phyloP scores from a whole-genome alignment of 2,888 invertebrate genomes.

The Dioctria rufipes region DNA sequence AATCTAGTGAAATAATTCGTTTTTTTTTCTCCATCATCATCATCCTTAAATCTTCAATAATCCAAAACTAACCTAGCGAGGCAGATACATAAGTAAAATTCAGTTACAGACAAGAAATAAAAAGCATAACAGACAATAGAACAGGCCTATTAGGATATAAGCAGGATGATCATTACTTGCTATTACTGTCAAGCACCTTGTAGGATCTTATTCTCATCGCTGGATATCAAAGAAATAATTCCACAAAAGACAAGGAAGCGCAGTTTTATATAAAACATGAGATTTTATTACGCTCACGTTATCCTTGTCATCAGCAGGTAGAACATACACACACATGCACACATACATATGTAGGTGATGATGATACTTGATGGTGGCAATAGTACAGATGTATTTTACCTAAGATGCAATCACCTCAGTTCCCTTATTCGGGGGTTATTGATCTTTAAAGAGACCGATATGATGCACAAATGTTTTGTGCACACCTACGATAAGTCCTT shows the following conservation, averaged over 20 bases:
- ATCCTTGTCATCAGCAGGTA: background rate
- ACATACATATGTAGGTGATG: background rate
- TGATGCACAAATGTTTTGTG: slow-evolving; percentile 3
- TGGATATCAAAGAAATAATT: slow-evolving; percentile 19
- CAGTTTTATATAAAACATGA: slow-evolving; percentile 26
- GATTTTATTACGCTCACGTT: slow-evolving; percentile 27
- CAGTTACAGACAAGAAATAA: background rate
- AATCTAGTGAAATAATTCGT: no score
- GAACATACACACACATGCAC: background rate
- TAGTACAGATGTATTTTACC: background rate
- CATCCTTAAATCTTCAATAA: no score
- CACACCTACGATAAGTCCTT: background rate
- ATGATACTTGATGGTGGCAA: no score
- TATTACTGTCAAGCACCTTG: no score
- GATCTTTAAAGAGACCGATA: slow-evolving; percentile 16
- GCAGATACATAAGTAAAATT: no score
- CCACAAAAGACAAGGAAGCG: slow-evolving; percentile 37
- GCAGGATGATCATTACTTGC: background rate
- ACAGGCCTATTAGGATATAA: background rate
- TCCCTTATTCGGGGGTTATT: slow-evolving; percentile 38
- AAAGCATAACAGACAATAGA: background rate
- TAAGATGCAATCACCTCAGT: background rate
- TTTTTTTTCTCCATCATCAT: no score
- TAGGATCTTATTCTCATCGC: no score
- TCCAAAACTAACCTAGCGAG: no score